phyloP scores from a whole-genome alignment of 1,140 invertebrate genomes.

The Ceratosolen solmsi region DNA sequence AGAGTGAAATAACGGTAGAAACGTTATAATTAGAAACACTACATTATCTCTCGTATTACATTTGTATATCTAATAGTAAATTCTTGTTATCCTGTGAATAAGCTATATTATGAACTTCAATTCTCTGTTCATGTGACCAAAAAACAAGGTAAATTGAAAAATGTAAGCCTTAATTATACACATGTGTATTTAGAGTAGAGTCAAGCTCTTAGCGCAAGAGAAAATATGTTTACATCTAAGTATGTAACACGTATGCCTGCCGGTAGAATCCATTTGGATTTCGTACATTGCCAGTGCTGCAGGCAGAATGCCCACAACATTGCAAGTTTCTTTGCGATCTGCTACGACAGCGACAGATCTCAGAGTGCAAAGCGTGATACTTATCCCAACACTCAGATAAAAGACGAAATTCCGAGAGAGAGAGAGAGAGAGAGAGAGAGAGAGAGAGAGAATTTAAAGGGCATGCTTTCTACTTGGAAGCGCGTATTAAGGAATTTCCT shows the following conservation, averaged over 20 bases:
- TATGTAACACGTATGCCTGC: slow-evolving; percentile 27
- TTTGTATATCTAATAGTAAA: too few relatives aligned
- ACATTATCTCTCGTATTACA: too few relatives aligned
- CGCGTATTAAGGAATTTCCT: too few relatives aligned
- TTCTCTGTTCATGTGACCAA: too few relatives aligned
- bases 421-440: not conserved
- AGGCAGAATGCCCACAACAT: slow-evolving; percentile 65
- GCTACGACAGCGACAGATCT: not conserved
- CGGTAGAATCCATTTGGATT: slow-evolving; percentile 71
- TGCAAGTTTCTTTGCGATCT: slow-evolving; percentile 62
- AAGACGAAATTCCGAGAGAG: not conserved
- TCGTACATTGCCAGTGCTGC: slow-evolving; percentile 57
- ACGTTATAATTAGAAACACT: too few relatives aligned
- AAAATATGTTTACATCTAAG: not conserved
- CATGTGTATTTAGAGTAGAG: not conserved
- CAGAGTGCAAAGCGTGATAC: slow-evolving; percentile 66
- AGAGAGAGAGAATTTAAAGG: not conserved
- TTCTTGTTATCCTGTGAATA: too few relatives aligned
- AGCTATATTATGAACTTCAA: too few relatives aligned
- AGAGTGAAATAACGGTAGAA: too few relatives aligned
- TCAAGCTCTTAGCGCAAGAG: not conserved
- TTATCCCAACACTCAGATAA: not conserved
- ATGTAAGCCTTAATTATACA: not conserved
- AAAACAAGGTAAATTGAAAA: not conserved
- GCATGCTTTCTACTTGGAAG: slow-evolving; percentile 3